Evolutionary conservation across 2,113 vertebrate species (phyloP), one percentile per base, ranked within the genome.

Genomic region (Pollachius pollachius): DNA sequence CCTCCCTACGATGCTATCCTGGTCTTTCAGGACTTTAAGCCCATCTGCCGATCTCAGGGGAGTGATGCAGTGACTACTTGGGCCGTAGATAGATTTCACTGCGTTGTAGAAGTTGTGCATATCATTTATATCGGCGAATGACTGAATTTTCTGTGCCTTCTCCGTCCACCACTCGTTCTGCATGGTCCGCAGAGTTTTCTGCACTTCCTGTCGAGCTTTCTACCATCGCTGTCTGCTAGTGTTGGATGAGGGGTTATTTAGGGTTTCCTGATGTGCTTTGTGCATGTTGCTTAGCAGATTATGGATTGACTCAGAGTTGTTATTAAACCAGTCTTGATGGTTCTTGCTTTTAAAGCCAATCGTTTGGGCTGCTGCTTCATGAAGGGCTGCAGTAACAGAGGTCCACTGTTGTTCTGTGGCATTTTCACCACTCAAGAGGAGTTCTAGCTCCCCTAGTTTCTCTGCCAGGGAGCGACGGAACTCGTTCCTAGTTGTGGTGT

Each of bases 11-110:
- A 70, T 70, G 16, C n/a, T 52, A 17, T 23, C 62, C 48, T 78
- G 60, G 48, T 72, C n/a, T n/a, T n/a, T n/a, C n/a, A n/a, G n/a
- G n/a, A n/a, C n/a, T n/a, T n/a, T n/a, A n/a, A n/a, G n/a, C 25
- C 63, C 64, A 76, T 76, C 74, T 54, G 65, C 62, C 58, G 74
- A 62, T 72, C 67, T 62, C 64, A 67, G 21, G 64, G 69, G 69
- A 60, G 73, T 69, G 67, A 70, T 56, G 30, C 21, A 56, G 73
- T 23, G 23, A 30, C 7, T 77, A 9, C 0, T 73, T 62, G 65
- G 70, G 19, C 69, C 65, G 18, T 75, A 78, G 63, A 75, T 71
- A 57, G 61, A 9, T 72, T 79, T 79, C 23, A 78, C 71, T 27
- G 67, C 56, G 62, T 71, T 61, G 18, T 74, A 71, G 41, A 70